Conservation (phyloP, 2,797 vertebrate species). For the Pempheris klunzingeri region DNA sequence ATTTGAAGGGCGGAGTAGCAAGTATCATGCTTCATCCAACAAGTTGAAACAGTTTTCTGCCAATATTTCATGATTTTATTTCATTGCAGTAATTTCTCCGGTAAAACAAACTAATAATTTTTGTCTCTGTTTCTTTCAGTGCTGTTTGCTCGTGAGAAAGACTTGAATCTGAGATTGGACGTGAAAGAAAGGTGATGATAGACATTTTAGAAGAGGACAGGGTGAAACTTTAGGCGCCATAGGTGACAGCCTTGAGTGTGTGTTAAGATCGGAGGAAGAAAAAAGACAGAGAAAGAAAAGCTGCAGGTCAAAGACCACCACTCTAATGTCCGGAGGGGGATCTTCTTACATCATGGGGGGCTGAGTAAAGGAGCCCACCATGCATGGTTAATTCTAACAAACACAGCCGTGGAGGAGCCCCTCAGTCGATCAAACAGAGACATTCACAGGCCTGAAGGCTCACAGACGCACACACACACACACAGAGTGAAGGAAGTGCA, state of each 20-base stretch:
- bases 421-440: slow-evolving; percentile 39
- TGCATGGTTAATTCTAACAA: slow-evolving; percentile 83
- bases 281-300: slow-evolving; percentile 69
- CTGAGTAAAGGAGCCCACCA: slow-evolving; percentile 75
- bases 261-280: slow-evolving; percentile 65
- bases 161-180: slow-evolving; percentile 15
- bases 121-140: slow-evolving; percentile 13
- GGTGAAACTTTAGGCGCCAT: slow-evolving; percentile 61
- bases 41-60: slow-evolving; percentile 5
- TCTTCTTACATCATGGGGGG: slow-evolving; percentile 83
- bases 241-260: slow-evolving; percentile 77
- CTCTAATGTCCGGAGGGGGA: slow-evolving; percentile 70
- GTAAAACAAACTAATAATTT: slow-evolving; percentile 13
- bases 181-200: slow-evolving; percentile 50
- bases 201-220: slow-evolving; percentile 51
- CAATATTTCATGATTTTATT: slow-evolving; percentile 20
- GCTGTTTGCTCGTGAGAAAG: slow-evolving; percentile 31
- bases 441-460: slow-evolving; percentile 36
- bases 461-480: slow-evolving; percentile 40
- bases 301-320: slow-evolving; percentile 76
- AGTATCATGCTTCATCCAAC: slow-evolving; percentile 14
- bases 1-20: background rate
- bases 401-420: slow-evolving; percentile 68
- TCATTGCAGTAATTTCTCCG: slow-evolving; percentile 6
- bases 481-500: slow-evolving; percentile 54